phyloP scores from a whole-genome alignment of 2,888 invertebrate genomes.

The Drosophila paramelanica region DNA sequence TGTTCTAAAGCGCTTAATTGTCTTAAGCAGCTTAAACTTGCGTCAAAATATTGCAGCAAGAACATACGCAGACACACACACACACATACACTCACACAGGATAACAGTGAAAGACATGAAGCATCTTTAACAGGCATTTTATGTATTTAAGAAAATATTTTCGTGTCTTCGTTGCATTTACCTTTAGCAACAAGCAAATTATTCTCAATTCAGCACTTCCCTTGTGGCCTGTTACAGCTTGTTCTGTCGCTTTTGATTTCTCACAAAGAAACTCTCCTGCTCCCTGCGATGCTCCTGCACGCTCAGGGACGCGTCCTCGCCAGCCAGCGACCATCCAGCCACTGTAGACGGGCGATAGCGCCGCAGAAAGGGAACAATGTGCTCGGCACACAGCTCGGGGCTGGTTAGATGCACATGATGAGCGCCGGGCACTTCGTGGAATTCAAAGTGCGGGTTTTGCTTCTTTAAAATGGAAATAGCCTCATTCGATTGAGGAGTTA shows the following conservation, averaged over 20 bases:
- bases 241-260: slow-evolving; percentile 15
- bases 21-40: slow-evolving; percentile 65
- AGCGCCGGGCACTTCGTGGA: slow-evolving; percentile 87
- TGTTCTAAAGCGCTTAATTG: slow-evolving; percentile 70
- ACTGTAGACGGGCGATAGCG: slow-evolving; percentile 49
- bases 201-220: slow-evolving; percentile 4
- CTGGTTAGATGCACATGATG: slow-evolving; percentile 91
- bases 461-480: slow-evolving; percentile 87
- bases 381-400: slow-evolving; percentile 87
- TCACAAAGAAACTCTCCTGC: slow-evolving; percentile 22
- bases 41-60: slow-evolving; percentile 24
- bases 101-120: neutral
- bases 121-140: slow-evolving; percentile 11
- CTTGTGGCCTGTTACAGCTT: slow-evolving; percentile 11
- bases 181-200: slow-evolving; percentile 3
- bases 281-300: slow-evolving; percentile 16
- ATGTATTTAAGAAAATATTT: slow-evolving; percentile 5
- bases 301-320: slow-evolving; percentile 9
- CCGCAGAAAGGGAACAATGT: slow-evolving; percentile 64
- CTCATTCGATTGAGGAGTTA: slow-evolving; percentile 85
- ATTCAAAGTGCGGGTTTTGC: slow-evolving; percentile 87
- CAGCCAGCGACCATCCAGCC: slow-evolving; percentile 41
- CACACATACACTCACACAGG: too few species aligned
- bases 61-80: neutral
- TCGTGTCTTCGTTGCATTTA: neutral